Evolutionary conservation across 2,113 vertebrate genomes (phyloP).

Genomic region (Pagrus major): DNA sequence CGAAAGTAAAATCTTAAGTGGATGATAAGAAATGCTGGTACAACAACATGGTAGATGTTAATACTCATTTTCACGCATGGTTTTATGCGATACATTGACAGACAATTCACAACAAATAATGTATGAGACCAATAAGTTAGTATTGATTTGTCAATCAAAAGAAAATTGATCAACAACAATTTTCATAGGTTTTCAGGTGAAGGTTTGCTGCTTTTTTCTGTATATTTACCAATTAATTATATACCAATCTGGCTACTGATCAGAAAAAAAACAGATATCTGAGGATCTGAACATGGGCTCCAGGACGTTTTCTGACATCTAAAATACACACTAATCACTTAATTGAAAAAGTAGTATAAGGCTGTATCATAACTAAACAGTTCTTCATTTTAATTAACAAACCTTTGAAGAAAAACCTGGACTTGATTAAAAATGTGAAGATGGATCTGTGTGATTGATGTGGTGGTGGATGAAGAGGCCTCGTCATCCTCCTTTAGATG

Average conservation of each 20-base stretch:
- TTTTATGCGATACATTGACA: not conserved
- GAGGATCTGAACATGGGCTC: not conserved
- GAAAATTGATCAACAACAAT: not conserved
- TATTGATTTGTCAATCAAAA: not conserved
- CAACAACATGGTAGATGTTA: not conserved
- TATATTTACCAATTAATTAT: too few species aligned
- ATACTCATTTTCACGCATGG: not conserved
- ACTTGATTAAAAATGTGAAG: constrained; percentile 18
- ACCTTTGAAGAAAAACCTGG: not conserved
- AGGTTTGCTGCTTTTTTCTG: not conserved
- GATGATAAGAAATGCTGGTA: not conserved
- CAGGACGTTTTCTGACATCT: not conserved
- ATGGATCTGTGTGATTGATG: constrained; percentile 31
- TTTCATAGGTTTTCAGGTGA: not conserved
- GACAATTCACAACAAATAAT: not conserved
- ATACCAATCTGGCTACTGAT: too few species aligned
- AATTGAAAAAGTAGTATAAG: not conserved
- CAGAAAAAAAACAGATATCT: not conserved
- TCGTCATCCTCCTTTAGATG: constrained; percentile 42
- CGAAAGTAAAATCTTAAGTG: not conserved
- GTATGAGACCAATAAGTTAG: not conserved
- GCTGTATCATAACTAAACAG: not conserved
- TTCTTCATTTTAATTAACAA: not conserved
- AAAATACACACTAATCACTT: not conserved
- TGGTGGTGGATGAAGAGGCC: constrained; percentile 34